Base-by-base conservation (phyloP, 2,888 invertebrate species). In the Aradus depressus region DNA sequence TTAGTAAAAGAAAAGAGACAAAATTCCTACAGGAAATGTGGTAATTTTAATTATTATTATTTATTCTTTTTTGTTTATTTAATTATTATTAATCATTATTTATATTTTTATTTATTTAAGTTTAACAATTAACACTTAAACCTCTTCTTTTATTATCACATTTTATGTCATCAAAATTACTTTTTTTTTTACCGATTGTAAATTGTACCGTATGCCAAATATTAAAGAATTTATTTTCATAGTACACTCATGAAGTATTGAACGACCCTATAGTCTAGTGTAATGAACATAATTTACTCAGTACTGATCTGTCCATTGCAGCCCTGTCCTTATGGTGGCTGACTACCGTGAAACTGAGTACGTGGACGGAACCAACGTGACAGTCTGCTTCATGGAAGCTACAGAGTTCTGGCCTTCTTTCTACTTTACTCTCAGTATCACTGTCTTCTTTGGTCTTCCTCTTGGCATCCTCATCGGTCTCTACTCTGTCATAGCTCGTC, bases 361-460 rank as follows among this genome's bases (percentile, higher is more conserved):
- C 68, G 73, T 75, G 55, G 85, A 87, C 62, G 84, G 83, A 31
- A 74, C 76, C 14, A 68, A 75, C 55, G 81, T 80, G 2, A 80
- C 85, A 2, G 82, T 83, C 41, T 92, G 92, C 68, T 76, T 81
- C 64, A 89, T 85, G n/a, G 75, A 79, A 61, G 84, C 84, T 4
- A 79, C 82, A 64, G 78, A 79, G 52, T 75, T 80, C 63, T 86
- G 89, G 82, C 77, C 84, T 39, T 79, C 81, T 18, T 70, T 81
- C 43, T 92, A 84, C 73, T 85, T 89, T 72, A 74, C 88, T 59
- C 75, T 79, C 58, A 84, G 82, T 62, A 84, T 88, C 61, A 76
- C 82, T 1, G 62, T 87, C 50, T 92, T 93, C 74, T 92, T 91
- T 72, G 77, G 85, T 61, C 67, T 90, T 37, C 92, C 92, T 0